These are phyloP conservation scores for Tauraco hartlaubi DNA, from an alignment of 2,797 vertebrate genomes.

Conservation along the genomic window DNA sequence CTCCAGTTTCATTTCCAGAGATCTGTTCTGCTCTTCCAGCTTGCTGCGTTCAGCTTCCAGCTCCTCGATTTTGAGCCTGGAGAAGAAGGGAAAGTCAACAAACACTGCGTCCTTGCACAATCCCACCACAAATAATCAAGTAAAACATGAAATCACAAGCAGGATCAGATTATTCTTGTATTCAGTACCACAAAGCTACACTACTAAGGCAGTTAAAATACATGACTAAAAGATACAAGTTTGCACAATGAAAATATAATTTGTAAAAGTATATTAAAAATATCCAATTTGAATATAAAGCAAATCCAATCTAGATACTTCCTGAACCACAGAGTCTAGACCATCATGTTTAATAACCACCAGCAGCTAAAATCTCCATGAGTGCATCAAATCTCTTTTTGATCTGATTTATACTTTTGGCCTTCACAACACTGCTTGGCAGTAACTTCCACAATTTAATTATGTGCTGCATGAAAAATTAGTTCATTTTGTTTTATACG, in stretches of 20 bases:
- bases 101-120: background rate
- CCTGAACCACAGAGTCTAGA: background rate
- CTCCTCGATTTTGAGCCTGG: slow-evolving; percentile 94
- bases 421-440: slow-evolving; percentile 47
- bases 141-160: background rate
- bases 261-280: background rate
- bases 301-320: background rate
- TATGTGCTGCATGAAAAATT: slow-evolving; percentile 55
- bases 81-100: background rate
- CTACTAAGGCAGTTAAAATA: background rate
- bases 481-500: slow-evolving; percentile 50
- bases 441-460: slow-evolving; percentile 44
- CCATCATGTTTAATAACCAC: slow-evolving; percentile 1
- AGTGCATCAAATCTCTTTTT: slow-evolving; percentile 39
- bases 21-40: slow-evolving; percentile 89
- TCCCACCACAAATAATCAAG: background rate
- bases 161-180: background rate
- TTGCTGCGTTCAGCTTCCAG: slow-evolving; percentile 88
- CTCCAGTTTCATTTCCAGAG: slow-evolving; percentile 90
- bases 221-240: background rate
- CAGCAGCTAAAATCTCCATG: slow-evolving; percentile 10
- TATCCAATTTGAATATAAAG: background rate
- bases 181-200: background rate
- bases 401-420: slow-evolving; percentile 62
- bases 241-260: background rate